Conservation (phyloP, 2,797 vertebrate genomes). For the Prionace glauca region DNA sequence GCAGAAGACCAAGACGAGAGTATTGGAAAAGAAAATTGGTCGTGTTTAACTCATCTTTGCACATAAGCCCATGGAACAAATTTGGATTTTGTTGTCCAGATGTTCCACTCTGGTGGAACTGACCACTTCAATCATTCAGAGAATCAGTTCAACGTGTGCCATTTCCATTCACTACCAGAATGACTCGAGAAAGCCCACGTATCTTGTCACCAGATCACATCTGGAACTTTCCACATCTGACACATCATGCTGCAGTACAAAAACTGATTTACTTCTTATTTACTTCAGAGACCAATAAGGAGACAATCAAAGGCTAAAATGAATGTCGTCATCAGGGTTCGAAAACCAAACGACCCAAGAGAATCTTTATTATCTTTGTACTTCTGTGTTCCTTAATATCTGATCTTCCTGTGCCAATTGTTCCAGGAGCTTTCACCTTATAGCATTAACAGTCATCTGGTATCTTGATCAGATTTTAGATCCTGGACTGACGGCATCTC, state of each 20-base stretch:
- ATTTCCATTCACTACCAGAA: neutral
- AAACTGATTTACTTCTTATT: neutral
- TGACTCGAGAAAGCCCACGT: neutral
- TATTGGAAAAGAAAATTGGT: neutral
- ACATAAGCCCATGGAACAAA: neutral
- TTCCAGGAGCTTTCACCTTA: neutral
- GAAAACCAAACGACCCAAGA: neutral
- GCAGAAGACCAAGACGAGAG: neutral
- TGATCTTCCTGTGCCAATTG: neutral
- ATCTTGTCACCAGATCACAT: neutral
- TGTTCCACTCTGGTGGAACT: neutral
- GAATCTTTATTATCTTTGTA: neutral
- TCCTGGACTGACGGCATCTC: no score
- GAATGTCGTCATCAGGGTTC: neutral
- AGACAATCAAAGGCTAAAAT: neutral
- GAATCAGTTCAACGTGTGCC: neutral
- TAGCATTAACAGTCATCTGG: neutral
- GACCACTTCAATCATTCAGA: neutral
- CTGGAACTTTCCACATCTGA: neutral
- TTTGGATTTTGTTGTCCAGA: neutral
- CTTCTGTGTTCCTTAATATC: neutral
- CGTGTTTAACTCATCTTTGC: neutral
- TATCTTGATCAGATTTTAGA: neutral
- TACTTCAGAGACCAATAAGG: neutral
- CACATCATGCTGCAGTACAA: neutral